Evolutionary conservation across 2,113 vertebrate genomes (phyloP).

Genomic region (Coregonus clupeaformis): DNA sequence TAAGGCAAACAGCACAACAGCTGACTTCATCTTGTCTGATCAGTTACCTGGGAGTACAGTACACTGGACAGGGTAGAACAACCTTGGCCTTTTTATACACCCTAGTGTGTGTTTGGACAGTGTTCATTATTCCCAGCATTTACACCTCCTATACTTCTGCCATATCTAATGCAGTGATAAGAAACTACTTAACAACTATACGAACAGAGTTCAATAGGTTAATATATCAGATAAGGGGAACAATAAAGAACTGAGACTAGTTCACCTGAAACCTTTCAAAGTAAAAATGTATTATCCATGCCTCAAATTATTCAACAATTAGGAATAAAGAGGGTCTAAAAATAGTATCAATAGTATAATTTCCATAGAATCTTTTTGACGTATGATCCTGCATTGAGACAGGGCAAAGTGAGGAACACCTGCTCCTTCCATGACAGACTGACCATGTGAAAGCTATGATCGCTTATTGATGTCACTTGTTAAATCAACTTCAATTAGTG

Average conservation of each 20-base stretch:
- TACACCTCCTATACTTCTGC: neutral
- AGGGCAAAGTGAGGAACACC: too few species aligned
- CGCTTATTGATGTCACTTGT: too few species aligned
- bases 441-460: too few species aligned
- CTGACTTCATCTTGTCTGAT: constrained; percentile 53
- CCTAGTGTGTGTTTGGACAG: neutral
- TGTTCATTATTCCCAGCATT: neutral
- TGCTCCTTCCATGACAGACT: too few species aligned
- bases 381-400: too few species aligned
- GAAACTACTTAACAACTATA: constrained; percentile 4
- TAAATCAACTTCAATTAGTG: too few species aligned
- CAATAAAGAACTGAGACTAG: neutral
- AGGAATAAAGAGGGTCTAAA: too few species aligned
- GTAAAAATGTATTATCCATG: too few species aligned
- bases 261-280: too few species aligned
- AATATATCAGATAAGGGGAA: constrained; percentile 14
- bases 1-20: constrained; percentile 49
- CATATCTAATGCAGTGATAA: constrained; percentile 16
- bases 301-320: too few species aligned
- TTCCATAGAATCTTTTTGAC: too few species aligned
- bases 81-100: constrained; percentile 1
- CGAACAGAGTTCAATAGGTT: neutral
- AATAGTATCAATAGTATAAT: too few species aligned
- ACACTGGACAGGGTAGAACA: neutral
- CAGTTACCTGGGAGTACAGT: neutral